Evolutionary conservation across 2,113 vertebrate genomes (phyloP), one percentile per base, ranked within the genome.

Genomic region (Rissa tridactyla): DNA sequence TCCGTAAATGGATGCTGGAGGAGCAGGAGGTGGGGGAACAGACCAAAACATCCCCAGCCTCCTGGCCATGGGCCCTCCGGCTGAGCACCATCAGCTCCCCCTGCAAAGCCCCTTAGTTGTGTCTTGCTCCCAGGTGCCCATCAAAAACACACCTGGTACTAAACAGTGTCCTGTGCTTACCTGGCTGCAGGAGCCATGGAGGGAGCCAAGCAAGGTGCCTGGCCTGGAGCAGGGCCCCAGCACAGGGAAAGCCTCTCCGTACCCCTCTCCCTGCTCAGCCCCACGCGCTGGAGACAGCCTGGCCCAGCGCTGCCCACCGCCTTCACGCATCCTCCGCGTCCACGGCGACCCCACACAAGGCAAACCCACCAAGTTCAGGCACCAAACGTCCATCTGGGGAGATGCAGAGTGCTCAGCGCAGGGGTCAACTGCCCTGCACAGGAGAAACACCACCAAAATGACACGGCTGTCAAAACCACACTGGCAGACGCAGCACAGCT

Each of bases 241-340:
- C 57, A 29, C 18, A 11, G 15, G 23, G 46, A 75, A 40, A 40
- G 30, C 16, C 23, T 3, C 40, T 22, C 6, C 3, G 5, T 27
- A 9, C 22, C 25, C n/a, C 38, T 34, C 20, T 65, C 57, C 64
- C 34, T 11, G 34, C 54, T 30, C 62, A 44, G 17, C 55, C 38
- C 60, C 11, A 0, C 0, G 8, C 1, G 36, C 70, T 15, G 30
- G 6, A 21, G 46, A 20, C 40, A 55, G 75, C 65, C 75, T 3
- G 27, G 79, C 42, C 38, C 77, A 8, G 65, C 76, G 29, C 40
- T 5, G 8, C 36, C 46, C 70, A 12, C 2, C 0, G 38, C 40
- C 12, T 18, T 1, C 0, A 23, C 27, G 27, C 8, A 29, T 3
- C 54, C 76, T 9, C 10, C n/a, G 3, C 1, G 0, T 12, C 86